These are phyloP conservation scores for Mechanitis messenoides DNA, from an alignment of 2,888 invertebrate species.

Conservation along the genomic window DNA sequence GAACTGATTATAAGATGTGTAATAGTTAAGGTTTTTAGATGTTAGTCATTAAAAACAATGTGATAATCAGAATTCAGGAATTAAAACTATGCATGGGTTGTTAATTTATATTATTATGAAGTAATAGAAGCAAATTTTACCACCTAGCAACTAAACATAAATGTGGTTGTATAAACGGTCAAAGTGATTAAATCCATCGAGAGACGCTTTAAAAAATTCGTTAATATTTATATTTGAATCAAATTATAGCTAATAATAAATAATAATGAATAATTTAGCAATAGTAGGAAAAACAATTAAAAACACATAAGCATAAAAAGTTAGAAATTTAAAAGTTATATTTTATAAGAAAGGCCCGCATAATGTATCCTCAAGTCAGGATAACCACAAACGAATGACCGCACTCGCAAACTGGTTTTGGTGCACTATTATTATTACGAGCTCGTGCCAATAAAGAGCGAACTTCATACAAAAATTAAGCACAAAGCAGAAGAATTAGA, in stretches of 20 bases:
- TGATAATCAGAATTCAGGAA: background rate
- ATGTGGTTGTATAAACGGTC: no score
- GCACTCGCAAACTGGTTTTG: conserved; percentile 72
- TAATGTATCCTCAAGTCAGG: conserved; percentile 54
- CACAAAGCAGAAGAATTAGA: conserved; percentile 57
- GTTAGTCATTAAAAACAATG: background rate
- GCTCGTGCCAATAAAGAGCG: conserved; percentile 73
- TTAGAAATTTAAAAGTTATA: conserved; percentile 4
- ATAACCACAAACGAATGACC: conserved; percentile 69
- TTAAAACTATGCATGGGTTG: background rate
- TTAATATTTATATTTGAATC: no score
- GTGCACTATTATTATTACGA: conserved; percentile 75
- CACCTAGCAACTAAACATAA: no score
- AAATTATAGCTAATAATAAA: no score
- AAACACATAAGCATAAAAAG: conserved; percentile 14
- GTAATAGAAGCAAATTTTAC: no score
- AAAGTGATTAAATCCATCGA: no score
- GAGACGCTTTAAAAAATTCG: no score
- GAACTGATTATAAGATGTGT: conserved; percentile 42
- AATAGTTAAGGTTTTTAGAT: conserved; percentile 18
- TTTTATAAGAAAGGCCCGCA: conserved; percentile 63
- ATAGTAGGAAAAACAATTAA: conserved; percentile 26
- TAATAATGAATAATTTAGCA: no score
- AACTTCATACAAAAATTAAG: conserved; percentile 50
- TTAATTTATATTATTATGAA: background rate